Evolutionary conservation across 1,140 invertebrate genomes (phyloP).

Genomic region (Forficula auricularia): DNA sequence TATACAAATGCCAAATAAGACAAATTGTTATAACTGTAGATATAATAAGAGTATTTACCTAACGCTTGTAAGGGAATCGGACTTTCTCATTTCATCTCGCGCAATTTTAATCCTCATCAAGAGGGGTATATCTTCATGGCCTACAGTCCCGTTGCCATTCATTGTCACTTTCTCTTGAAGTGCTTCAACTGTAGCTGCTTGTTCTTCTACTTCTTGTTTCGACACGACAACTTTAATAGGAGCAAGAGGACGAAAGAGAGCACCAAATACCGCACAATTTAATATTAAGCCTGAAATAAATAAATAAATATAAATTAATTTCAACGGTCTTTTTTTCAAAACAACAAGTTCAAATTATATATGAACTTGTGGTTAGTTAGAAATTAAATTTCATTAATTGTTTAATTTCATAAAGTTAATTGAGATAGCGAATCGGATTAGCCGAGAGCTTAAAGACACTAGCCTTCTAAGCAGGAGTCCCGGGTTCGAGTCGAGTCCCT

Average conservation of each 20-base stretch:
- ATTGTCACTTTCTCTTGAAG: conserved; percentile 25
- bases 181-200: background rate
- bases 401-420: too few relatives aligned
- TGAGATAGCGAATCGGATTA: too few relatives aligned
- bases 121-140: conserved; percentile 25
- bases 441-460: too few relatives aligned
- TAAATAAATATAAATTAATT: conserved; percentile 16
- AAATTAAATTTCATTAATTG: too few relatives aligned
- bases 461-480: too few relatives aligned
- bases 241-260: conserved; percentile 61
- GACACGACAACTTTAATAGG: conserved; percentile 38
- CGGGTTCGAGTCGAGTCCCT: too few relatives aligned
- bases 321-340: too few relatives aligned
- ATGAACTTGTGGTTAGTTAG: too few relatives aligned
- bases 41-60: too few relatives aligned
- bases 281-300: conserved; percentile 41
- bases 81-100: conserved; percentile 21
- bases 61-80: conserved; percentile 18
- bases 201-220: conserved; percentile 5
- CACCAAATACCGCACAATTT: conserved; percentile 57
- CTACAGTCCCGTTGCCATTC: conserved; percentile 23
- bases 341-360: too few relatives aligned
- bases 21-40: too few relatives aligned
- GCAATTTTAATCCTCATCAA: conserved; percentile 28
- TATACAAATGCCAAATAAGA: too few relatives aligned